Evolutionary conservation across 1,140 invertebrate genomes (phyloP), one percentile per base, ranked within the genome.

Genomic region (Aleiodes sp.): DNA sequence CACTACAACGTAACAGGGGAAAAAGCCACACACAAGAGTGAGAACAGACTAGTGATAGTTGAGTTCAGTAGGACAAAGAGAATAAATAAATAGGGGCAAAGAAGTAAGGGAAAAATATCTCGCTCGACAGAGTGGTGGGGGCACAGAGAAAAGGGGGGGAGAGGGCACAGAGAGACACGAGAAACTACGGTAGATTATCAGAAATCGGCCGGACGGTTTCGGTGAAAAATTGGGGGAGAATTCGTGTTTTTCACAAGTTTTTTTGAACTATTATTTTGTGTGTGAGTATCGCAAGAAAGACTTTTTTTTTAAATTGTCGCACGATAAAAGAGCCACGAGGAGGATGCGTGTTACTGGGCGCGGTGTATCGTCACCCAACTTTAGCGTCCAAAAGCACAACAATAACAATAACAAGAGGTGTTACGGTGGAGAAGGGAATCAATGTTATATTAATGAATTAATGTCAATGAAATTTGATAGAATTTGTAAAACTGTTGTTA

Each of bases 311-410:
- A 26, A 14, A 33, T 10, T 24, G 10, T 35, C 4, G 31, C 57
- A 37, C 31, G n/a, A 64, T 24, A 37, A 19, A 57, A 41, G 73
- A 80, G 82, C n/a, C 81, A 78, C 78, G 73, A 76, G 80, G 78
- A 86, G 83, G 83, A 86, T 86, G 85, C 85, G 82, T 84, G 83
- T 82, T 79, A 80, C 76, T 86, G 84, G 82, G 82, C 80, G 84
- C 82, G 82, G 83, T 82, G 83, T 81, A 70, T 76, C 79, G 78
- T 78, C 82, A 83, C 75, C 80, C 65, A 75, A 69, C 68, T 73
- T 19, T 12, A 69, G 59, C 37, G 60, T 63, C 12, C 41, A 70
- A 29, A 56, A 63, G n/a, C 64, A 31, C 63, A 68, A 68, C 71
- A 65, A 70, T 29, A 66, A 65, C 65, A 37, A 62, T 41, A 57